phyloP scores from a whole-genome alignment of 2,888 invertebrate species.

The Epistrophe grossulariae region DNA sequence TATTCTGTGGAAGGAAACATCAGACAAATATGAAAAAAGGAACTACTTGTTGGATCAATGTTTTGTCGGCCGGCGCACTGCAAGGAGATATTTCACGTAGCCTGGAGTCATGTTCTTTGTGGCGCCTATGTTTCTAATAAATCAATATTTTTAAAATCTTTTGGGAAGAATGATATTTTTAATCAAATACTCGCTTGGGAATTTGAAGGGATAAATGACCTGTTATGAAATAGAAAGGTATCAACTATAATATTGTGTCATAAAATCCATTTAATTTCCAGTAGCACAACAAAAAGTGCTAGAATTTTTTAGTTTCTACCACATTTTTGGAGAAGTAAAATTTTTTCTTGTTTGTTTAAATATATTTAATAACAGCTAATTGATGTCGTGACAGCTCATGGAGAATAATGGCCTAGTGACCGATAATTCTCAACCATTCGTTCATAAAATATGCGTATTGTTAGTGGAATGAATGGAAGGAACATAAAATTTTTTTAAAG shows the following conservation, averaged over 20 bases:
- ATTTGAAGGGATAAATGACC: background rate
- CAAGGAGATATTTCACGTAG: background rate
- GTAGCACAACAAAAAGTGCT: too few relatives aligned
- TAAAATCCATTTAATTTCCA: too few relatives aligned
- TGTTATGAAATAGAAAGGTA: background rate
- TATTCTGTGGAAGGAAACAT: background rate
- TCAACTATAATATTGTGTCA: too few relatives aligned
- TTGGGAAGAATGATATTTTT: background rate
- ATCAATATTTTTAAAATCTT: slow-evolving; percentile 42
- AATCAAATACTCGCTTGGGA: background rate
- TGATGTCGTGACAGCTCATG: too few relatives aligned
- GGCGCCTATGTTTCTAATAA: slow-evolving; percentile 11
- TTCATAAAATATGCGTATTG: too few relatives aligned
- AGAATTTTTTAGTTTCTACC: too few relatives aligned
- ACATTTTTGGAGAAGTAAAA: too few relatives aligned
- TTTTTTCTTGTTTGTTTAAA: background rate
- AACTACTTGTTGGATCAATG: slow-evolving; percentile 77
- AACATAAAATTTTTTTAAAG: too few relatives aligned
- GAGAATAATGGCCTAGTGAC: too few relatives aligned
- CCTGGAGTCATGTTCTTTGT: background rate
- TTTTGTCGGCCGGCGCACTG: slow-evolving; percentile 30
- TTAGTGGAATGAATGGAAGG: too few relatives aligned
- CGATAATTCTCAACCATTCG: too few relatives aligned
- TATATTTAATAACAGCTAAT: too few relatives aligned
- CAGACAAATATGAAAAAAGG: slow-evolving; percentile 1